Evolutionary conservation across 2,113 vertebrate species (phyloP).

Genomic region (Scalopus aquaticus): DNA sequence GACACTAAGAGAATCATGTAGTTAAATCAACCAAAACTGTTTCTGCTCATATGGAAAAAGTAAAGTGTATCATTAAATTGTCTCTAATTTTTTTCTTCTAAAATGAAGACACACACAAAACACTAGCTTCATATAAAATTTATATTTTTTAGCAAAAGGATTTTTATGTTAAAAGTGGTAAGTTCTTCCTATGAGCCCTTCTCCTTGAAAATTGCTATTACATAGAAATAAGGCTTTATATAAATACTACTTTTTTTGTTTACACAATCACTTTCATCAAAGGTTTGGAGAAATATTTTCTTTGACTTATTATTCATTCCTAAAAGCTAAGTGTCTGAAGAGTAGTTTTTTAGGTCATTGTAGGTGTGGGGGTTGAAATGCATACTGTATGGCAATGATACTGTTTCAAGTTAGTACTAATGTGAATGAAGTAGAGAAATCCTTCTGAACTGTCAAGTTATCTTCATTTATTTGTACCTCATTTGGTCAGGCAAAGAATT

Average conservation of each 20-base stretch:
- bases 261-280: not conserved
- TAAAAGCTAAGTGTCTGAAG: not conserved
- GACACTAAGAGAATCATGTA: not conserved
- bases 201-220: not conserved
- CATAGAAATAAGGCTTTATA: not conserved
- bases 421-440: not conserved
- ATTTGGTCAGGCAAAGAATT: not conserved
- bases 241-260: constrained; percentile 11
- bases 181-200: not conserved
- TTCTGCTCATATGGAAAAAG: not conserved
- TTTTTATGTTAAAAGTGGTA: constrained; percentile 47
- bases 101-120: constrained; percentile 1
- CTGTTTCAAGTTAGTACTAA: not conserved
- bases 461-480: constrained; percentile 33
- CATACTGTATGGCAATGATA: not conserved
- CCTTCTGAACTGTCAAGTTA: not conserved
- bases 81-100: not conserved
- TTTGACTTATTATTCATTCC: not conserved
- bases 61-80: not conserved
- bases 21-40: constrained; percentile 17
- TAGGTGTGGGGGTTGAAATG: not conserved
- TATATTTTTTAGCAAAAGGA: not conserved
- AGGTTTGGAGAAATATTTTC: not conserved
- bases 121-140: constrained; percentile 14
- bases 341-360: not conserved